Evolutionary conservation across 2,797 vertebrate species (phyloP).

Genomic region (Siniperca scherzeri): DNA sequence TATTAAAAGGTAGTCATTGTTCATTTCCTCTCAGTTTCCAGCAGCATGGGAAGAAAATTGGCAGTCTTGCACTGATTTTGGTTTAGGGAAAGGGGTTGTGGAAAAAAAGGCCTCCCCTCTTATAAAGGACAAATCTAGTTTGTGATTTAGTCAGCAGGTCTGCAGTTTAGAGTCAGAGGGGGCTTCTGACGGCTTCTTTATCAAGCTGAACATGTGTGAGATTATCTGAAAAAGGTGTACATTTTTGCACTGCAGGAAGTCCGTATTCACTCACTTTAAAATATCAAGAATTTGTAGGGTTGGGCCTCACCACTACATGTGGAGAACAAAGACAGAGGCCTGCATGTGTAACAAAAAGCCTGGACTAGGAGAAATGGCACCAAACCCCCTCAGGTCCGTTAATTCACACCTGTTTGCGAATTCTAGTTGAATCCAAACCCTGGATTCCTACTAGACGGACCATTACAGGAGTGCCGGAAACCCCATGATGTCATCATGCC

Average conservation of each 20-base stretch:
- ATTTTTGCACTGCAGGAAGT: not conserved
- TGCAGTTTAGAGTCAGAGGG: not conserved
- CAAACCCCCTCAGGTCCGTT: too few relatives aligned
- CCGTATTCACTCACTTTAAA: too few relatives aligned
- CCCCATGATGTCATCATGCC: too few relatives aligned
- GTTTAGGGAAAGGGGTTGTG: not conserved
- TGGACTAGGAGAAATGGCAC: too few relatives aligned
- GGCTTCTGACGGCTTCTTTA: not conserved
- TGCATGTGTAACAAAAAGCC: too few relatives aligned
- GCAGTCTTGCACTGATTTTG: not conserved
- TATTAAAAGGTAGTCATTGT: conserved; percentile 62
- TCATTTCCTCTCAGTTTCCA: conserved; percentile 64
- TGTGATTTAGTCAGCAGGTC: conserved; percentile 3
- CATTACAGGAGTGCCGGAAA: too few relatives aligned
- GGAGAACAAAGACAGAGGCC: too few relatives aligned
- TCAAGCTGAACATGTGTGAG: not conserved
- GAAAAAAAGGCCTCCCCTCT: not conserved
- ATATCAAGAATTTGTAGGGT: too few relatives aligned
- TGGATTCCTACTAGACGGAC: too few relatives aligned
- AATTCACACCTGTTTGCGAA: too few relatives aligned
- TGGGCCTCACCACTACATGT: too few relatives aligned
- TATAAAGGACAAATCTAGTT: not conserved
- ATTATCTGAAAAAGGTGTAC: not conserved
- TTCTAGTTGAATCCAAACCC: too few relatives aligned
- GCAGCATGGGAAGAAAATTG: conserved; percentile 24